Base-by-base conservation (phyloP, 1,140 invertebrate genomes). In the Chrysoperla carnea region DNA sequence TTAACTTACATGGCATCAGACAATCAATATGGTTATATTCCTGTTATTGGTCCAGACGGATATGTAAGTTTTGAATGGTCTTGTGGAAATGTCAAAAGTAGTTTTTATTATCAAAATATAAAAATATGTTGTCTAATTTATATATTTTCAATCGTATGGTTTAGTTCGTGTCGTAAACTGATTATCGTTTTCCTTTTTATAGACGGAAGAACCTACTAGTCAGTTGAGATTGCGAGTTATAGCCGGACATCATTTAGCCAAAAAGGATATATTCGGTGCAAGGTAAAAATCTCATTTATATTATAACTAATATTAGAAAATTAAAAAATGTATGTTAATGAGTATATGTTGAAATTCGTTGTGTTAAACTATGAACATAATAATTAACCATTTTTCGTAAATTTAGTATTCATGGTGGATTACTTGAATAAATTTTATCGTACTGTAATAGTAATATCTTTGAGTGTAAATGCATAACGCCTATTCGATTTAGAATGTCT, bases 241-340 rank as follows among this genome's bases (percentile, higher is more conserved):
- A 44, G 78, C 78, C 52, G 92, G 89, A 28, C 80, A 85, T 61
- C 80, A 87, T 51, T 68, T 97, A 55, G 91, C 92, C 27, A 94
- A 93, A 60, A 97, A 96, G 65, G 93, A 97, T 61, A 95, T 97
- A 53, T 97, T 97, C 74, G 93, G 93, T 55, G 91, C 91, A 51
- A 92, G 84, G 86, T 89, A 66, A 67, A 38, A 2, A 9, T 5
- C 6, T 14, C 37, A 38, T 14, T 38, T 23, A 7, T 7, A 13
- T 37, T 7, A 37, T 38, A 23, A 6, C 40, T 31, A 42, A 35
- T 45, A 33, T 36, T n/a, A 13, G 15, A 29, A 36, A 31, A 35
- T 11, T 23, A 8, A 37, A 37, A 42, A 13, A 14, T n/a, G 41
- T 35, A 46, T 27, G 37, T 14, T n/a, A n/a, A n/a, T n/a, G n/a